Evolutionary conservation across 1,140 invertebrate species (phyloP), one percentile per base, ranked within the genome.

Genomic region (Papilio aristodemus): DNA sequence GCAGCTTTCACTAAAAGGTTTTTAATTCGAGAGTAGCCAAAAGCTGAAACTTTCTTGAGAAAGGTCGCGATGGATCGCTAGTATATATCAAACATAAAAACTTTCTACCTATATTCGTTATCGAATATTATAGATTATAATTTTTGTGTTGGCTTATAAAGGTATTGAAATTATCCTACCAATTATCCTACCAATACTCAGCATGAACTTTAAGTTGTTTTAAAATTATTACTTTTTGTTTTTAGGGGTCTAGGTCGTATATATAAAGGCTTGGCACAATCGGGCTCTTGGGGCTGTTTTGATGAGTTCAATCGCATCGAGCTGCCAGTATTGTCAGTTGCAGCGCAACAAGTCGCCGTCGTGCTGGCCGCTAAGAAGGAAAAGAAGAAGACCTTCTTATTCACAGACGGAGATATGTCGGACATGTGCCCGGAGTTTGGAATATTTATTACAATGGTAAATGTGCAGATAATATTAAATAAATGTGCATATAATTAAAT

Each of bases 221-320:
- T n/a, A n/a, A 43, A 64, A 68, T 19, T 43, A 37, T 39, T 70
- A 57, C 13, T 37, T 71, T 27, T 22, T 67, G 4, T 38, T 73
- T 71, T 38, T 87, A 94, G 96, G 87, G 97, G 97, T 17, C 92
- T 98, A 0, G 97, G 97, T 0, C 94, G 97, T 68, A 98, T 98
- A 77, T 98, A 96, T 73, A 95, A 95, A 94, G 97, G 98, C 57
- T 86, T 99, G 11, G 96, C 97, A 0, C 98, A 99, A 87, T 98
- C 97, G 25, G 98, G 98, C 5, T 96, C 97, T 0, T 99, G 98
- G 98, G 98, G 98, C 7, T 99, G 97, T 84, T 98, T 98, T 86
- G 97, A 98, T 81, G 98, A 99, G 86, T 99, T 99, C 87, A 99
- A 99, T 84, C 94, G 98, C 46, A 99, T 99, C 67, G 97, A 99